Evolutionary conservation across 2,113 vertebrate species (phyloP).

Genomic region (Acinonyx jubatus): DNA sequence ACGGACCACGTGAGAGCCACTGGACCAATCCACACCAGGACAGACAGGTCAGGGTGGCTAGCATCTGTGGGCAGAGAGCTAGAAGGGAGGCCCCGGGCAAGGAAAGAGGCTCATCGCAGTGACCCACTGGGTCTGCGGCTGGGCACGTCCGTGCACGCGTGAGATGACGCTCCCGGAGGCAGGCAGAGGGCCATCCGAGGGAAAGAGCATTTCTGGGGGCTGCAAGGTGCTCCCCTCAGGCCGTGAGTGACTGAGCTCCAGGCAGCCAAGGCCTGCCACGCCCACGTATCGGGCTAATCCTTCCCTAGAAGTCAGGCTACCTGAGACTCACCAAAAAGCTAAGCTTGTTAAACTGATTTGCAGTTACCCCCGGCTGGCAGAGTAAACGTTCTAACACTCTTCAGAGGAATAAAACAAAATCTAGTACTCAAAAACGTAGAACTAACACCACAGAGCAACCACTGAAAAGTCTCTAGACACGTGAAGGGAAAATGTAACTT

Average conservation of each 20-base stretch:
- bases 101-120: neutral
- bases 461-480: neutral
- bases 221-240: neutral
- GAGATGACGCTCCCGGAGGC: rapidly evolving
- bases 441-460: neutral
- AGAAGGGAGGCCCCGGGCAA: neutral
- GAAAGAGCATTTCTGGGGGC: neutral
- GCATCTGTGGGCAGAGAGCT: rapidly evolving
- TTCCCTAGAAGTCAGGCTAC: neutral
- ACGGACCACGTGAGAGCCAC: neutral
- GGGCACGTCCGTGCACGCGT: too few species aligned
- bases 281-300: rapidly evolving
- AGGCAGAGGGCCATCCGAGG: neutral
- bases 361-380: neutral
- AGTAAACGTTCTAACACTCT: neutral
- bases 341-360: neutral
- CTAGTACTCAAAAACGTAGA: neutral
- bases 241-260: neutral
- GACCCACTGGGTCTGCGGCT: neutral
- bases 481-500: neutral
- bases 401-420: neutral
- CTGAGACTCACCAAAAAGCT: neutral
- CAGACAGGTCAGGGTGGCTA: neutral
- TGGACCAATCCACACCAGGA: neutral
- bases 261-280: neutral